Conservation (phyloP, 2,797 vertebrate species). For the Poeciliopsis infans region DNA sequence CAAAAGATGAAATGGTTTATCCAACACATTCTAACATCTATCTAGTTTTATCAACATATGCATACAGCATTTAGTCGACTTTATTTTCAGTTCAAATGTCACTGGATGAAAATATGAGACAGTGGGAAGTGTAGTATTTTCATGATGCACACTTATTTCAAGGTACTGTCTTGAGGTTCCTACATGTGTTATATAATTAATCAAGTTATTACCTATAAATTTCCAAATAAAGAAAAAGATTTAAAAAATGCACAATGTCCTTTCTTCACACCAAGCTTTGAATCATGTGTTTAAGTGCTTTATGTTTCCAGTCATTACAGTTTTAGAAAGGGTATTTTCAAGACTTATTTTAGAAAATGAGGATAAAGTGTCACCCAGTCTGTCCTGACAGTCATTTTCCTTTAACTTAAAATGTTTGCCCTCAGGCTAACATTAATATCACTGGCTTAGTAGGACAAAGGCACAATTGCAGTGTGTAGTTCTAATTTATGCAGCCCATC, state of each 20-base stretch:
- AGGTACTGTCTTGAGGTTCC: background rate
- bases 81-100: background rate
- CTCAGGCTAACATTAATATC: slow-evolving; percentile 8
- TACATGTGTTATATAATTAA: background rate
- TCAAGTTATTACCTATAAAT: background rate
- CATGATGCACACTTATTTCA: background rate
- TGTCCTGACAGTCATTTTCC: background rate
- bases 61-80: background rate
- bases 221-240: background rate
- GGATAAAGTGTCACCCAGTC: background rate
- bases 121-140: background rate
- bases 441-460: slow-evolving; percentile 6
- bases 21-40: background rate
- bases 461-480: background rate
- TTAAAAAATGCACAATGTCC: background rate
- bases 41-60: background rate
- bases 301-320: background rate
- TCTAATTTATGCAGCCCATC: background rate
- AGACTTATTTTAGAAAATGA: background rate
- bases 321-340: background rate
- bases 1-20: background rate
- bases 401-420: background rate
- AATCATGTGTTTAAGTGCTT: background rate
- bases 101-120: background rate
- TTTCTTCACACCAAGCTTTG: background rate